Evolutionary conservation across 2,113 vertebrate species (phyloP).

Genomic region (Martes martes): DNA sequence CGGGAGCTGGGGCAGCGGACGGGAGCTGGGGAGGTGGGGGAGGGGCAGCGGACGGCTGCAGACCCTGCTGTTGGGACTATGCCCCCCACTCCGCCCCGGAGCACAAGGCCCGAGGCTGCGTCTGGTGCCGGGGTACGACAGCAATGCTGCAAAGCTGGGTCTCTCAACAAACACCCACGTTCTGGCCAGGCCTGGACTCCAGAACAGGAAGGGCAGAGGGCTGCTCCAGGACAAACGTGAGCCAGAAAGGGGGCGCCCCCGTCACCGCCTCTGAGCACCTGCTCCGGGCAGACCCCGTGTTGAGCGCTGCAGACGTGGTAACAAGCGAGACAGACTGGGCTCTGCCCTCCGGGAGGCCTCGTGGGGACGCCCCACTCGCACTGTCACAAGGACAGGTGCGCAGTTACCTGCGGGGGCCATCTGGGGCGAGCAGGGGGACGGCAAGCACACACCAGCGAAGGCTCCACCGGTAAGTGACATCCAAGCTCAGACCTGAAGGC

Average conservation of each 20-base stretch:
- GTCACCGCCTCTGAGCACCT: neutral
- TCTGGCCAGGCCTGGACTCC: neutral
- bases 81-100: fast-evolving
- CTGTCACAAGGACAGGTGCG: too few species aligned
- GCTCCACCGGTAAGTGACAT: neutral
- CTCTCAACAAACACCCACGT: neutral
- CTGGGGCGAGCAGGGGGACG: fast-evolving
- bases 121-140: neutral
- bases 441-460: neutral
- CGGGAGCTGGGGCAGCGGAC: too few species aligned
- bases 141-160: too few species aligned
- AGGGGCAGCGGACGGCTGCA: too few species aligned
- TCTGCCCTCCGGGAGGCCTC: neutral
- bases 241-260: neutral
- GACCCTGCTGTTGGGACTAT: neutral
- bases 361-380: neutral
- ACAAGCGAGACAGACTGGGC: neutral
- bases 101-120: fast-evolving
- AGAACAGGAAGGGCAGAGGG: neutral
- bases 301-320: fast-evolving
- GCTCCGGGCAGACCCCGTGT: neutral
- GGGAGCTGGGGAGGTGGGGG: too few species aligned
- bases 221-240: neutral
- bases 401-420: neutral
- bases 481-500: neutral